These are phyloP conservation scores for Scolopax rusticola DNA, from an alignment of 2,797 vertebrate species.

Conservation along the genomic window DNA sequence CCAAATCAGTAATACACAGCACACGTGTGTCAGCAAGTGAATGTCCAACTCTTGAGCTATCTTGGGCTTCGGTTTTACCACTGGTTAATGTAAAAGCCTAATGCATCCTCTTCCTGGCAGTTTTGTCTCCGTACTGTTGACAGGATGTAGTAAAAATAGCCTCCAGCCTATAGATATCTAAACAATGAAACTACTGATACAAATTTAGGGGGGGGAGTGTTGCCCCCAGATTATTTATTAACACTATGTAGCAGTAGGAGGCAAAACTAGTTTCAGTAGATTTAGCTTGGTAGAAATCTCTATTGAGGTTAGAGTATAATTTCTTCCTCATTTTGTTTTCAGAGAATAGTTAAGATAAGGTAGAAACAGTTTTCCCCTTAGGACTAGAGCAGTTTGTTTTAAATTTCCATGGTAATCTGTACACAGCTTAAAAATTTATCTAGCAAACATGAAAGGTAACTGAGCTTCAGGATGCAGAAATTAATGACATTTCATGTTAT, in stretches of 20 bases:
- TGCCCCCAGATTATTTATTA: background rate
- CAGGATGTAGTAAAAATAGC: slow-evolving; percentile 61
- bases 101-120: slow-evolving; percentile 44
- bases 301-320: background rate
- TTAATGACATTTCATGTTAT: background rate
- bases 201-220: background rate
- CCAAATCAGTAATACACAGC: background rate
- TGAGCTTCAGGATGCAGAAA: background rate
- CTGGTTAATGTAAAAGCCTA: slow-evolving; percentile 3
- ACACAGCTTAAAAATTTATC: background rate
- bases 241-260: background rate
- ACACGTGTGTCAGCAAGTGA: background rate
- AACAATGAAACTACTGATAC: slow-evolving; percentile 12
- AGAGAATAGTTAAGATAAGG: background rate
- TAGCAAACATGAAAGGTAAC: background rate
- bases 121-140: slow-evolving; percentile 1
- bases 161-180: slow-evolving; percentile 21
- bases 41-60: background rate
- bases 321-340: slow-evolving; percentile 36
- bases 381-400: background rate
- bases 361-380: background rate
- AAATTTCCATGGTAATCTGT: background rate
- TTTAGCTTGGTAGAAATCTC: background rate
- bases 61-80: background rate
- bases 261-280: background rate